Evolutionary conservation across 2,888 invertebrate genomes (phyloP).

Genomic region (Ophioninae sp.): DNA sequence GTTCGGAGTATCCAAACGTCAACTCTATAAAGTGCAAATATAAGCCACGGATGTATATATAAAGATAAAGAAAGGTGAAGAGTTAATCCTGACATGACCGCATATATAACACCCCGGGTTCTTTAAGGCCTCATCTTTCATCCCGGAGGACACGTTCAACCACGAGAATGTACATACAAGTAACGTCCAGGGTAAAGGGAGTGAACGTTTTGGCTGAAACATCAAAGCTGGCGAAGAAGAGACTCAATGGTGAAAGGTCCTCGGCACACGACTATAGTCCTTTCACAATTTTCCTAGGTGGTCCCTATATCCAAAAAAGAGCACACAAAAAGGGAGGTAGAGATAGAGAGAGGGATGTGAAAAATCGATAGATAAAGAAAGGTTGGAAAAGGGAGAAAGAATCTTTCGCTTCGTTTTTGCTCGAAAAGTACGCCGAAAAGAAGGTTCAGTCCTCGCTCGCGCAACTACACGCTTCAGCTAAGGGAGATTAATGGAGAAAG

Average conservation of each 20-base stretch:
- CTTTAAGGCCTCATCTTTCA: conserved; percentile 42
- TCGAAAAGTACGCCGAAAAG: conserved; percentile 25
- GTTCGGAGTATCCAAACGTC: no score
- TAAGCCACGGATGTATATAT: neutral
- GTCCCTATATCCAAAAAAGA: conserved; percentile 1
- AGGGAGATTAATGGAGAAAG: conserved; percentile 67
- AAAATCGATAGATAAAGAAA: neutral
- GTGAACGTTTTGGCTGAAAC: conserved; percentile 33
- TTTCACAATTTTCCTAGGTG: conserved; percentile 60
- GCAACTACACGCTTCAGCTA: conserved; percentile 59
- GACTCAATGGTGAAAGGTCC: conserved; percentile 39
- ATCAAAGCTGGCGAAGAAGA: conserved; percentile 28
- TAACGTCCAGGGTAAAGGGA: conserved; percentile 29
- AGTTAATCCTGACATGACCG: conserved; percentile 24
- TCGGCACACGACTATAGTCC: conserved; percentile 52
- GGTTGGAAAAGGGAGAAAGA: neutral
- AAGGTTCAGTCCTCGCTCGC: conserved; percentile 47
- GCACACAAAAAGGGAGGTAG: neutral
- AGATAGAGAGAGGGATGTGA: neutral
- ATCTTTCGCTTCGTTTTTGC: conserved; percentile 46
- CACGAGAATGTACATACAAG: conserved; percentile 28
- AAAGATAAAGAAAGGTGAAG: neutral
- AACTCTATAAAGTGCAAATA: no score
- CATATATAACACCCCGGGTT: conserved; percentile 11
- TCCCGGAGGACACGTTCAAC: conserved; percentile 12